Conservation (phyloP, 2,113 vertebrate species). For the Benitochromis conjunctus region DNA sequence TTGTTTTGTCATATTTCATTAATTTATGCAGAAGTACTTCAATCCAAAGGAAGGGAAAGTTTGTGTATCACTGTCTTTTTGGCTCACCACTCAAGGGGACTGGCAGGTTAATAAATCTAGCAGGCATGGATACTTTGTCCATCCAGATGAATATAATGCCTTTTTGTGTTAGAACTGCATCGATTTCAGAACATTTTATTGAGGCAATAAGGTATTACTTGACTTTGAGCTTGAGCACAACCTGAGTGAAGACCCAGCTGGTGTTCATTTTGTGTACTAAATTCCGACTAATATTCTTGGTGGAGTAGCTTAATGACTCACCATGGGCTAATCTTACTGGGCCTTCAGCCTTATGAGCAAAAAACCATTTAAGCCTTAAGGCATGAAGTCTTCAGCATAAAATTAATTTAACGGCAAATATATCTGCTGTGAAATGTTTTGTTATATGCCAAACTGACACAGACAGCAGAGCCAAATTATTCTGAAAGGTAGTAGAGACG, state of each 20-base stretch:
- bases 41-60: background rate
- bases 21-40: background rate
- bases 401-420: background rate
- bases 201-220: background rate
- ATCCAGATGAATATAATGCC: background rate
- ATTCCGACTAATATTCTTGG: background rate
- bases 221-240: background rate
- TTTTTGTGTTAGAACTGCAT: background rate
- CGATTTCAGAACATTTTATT: background rate
- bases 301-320: background rate
- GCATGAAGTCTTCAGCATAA: background rate
- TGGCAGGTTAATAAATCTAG: background rate
- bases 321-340: background rate
- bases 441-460: background rate
- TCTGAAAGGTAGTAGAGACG: background rate
- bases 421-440: background rate
- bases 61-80: background rate
- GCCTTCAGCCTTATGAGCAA: background rate
- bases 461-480: background rate
- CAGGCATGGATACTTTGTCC: background rate
- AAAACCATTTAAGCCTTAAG: background rate
- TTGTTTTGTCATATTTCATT: background rate
- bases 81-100: background rate
- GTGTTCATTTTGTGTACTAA: background rate
- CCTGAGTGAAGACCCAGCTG: background rate